Evolutionary conservation across 2,888 invertebrate genomes (phyloP), one percentile per base, ranked within the genome.

Genomic region (Adineta ricciae): DNA sequence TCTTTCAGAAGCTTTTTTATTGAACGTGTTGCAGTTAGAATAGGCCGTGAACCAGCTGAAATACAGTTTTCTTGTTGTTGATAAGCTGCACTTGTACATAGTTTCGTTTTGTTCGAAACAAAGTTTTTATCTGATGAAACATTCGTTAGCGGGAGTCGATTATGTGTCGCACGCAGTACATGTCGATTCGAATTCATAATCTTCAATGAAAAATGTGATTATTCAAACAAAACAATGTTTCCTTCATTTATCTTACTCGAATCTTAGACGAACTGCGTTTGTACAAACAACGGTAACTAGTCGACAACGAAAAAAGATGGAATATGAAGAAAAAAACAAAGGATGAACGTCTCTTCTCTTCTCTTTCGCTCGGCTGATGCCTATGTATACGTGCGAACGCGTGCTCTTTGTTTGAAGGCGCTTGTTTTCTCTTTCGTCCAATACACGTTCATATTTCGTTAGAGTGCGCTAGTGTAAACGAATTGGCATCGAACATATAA

Each of bases 101-200:
- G 19, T 64, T 64, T 64, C 19, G 64, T 32, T 19, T 64, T 64
- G 19, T 64, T 64, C 32, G 32, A 7, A 64, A n/a, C 32, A 4
- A 64, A 64, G 14, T 1, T 2, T 64, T 64, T 64, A 27, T 64
- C 64, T 2, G 32, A 32, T 64, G 64, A 64, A 19, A 64, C 64
- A 64, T 64, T 32, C 19, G 14, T 32, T 16, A 64, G 27, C 4
- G 64, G 64, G 1, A 64, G 32, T 36, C 64, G 64, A 32, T 64
- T 64, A 64, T 64, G 64, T 64, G 64, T 64, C 32, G 64, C 32
- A 64, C 32, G 64, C 64, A 64, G 64, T 36, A 64, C 64, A 64
- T 64, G 32, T 64, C 64, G 64, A 64, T 64, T 64, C 64, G 32
- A 36, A 64, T 64, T 14, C 64, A 64, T 64, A 16, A 64, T 64